Evolutionary conservation across 2,113 vertebrate genomes (phyloP).

Genomic region (Phyllostomus discolor): DNA sequence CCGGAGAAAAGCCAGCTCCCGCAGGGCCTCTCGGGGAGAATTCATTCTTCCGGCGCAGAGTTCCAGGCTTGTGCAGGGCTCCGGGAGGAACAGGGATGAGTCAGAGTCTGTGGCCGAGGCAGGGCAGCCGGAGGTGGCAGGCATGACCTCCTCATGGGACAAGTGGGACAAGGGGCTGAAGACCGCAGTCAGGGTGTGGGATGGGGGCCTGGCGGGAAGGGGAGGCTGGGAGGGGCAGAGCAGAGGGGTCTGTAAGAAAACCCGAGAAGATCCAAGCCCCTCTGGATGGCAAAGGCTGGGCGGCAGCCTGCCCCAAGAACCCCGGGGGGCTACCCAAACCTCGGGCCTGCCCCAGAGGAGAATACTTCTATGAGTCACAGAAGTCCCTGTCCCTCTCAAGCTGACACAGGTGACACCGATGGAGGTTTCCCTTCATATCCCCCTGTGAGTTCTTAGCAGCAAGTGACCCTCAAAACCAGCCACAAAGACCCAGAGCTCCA

Average conservation of each 20-base stretch:
- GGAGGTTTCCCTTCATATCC: background rate
- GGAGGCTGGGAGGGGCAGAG: background rate
- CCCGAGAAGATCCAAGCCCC: background rate
- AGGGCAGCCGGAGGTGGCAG: too few relatives aligned
- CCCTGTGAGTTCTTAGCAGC: background rate
- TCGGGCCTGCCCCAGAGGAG: background rate
- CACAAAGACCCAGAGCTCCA: background rate
- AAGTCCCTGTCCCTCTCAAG: background rate
- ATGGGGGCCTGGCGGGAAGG: background rate
- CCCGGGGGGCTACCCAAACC: background rate
- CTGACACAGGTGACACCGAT: background rate
- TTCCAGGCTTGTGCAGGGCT: background rate
- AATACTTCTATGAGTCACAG: background rate
- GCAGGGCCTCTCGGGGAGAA: background rate
- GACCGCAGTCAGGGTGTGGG: background rate
- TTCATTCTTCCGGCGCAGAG: background rate
- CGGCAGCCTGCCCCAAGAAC: too few relatives aligned
- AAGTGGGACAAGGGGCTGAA: background rate
- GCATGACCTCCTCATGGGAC: rapidly evolving
- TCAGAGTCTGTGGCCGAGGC: background rate
- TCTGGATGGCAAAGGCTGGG: background rate
- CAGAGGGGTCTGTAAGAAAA: too few relatives aligned
- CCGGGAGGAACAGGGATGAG: background rate
- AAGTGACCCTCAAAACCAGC: background rate
- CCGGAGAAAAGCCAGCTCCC: conserved; percentile 19